Percentiles rank a stretch among this genome's conserved stretches.
phyloP scores from a whole-genome alignment of 2,113 vertebrate species.

The Numenius arquata region DNA sequence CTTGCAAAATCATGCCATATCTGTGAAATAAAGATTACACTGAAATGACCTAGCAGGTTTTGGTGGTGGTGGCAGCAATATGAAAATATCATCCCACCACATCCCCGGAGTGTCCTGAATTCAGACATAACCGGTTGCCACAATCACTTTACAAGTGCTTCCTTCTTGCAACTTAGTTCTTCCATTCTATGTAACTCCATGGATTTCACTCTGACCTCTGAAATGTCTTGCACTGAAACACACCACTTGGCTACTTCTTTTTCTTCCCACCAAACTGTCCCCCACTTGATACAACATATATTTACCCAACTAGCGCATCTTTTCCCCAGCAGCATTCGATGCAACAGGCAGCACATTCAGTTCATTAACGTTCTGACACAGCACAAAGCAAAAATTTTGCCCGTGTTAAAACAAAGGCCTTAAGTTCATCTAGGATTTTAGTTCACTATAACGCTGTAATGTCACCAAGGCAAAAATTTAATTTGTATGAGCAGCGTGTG shows the following conservation, averaged over 20 bases:
- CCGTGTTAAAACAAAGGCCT: neutral
- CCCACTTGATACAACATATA: neutral
- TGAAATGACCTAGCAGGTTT: neutral
- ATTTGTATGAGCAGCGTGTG: accelerated
- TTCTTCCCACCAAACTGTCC: neutral
- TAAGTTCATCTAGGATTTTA: neutral
- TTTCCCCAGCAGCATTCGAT: neutral
- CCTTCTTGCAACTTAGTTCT: neutral
- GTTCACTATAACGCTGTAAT: neutral
- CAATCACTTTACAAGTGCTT: neutral
- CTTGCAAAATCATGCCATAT: neutral
- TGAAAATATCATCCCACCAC: neutral
- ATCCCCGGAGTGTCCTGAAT: neutral
- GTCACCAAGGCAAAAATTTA: neutral
- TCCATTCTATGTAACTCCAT: neutral
- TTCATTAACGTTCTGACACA: neutral
- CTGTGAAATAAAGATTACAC: neutral
- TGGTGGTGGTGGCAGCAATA: neutral
- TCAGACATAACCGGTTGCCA: neutral
- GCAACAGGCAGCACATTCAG: neutral
- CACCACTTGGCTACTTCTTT: neutral
- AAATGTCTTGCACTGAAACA: neutral
- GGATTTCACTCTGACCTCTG: neutral
- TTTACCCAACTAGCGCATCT: neutral
- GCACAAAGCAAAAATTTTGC: neutral